Evolutionary conservation across 2,888 invertebrate species (phyloP), one percentile per base, ranked within the genome.

Genomic region (Rosalia funebris): DNA sequence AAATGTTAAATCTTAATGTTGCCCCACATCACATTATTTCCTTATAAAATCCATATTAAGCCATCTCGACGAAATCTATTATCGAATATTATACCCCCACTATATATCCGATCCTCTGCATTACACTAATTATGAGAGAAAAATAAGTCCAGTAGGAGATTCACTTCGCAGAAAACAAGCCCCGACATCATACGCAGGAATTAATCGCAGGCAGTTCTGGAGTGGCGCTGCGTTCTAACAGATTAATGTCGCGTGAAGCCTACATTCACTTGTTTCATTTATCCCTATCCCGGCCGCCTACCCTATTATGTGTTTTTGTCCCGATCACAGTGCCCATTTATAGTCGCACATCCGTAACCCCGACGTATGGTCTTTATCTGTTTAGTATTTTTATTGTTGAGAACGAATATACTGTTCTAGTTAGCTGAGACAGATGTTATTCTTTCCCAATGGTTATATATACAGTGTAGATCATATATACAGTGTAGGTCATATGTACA

Each of bases 201-300:
- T 79, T 78, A 78, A 79, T 78, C 77, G 76, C 68, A 74, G 72
- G 71, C 74, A 76, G 67, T 71, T 56, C 55, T 42, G 46, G 65
- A 71, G 74, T 68, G 68, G 71, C 57, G 50, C 77, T 78, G 78
- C 69, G 72, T 75, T 77, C 72, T 76, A 80, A 79, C 79, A 78
- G 79, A 77, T 80, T 81, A 81, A 81, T 81, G 80, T 79, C 76
- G 79, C 79, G 80, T 79, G 75, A 80, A 80, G 76, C 75, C 75
- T 66, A 71, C 71, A 72, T 73, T 75, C 76, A 75, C 76, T 76
- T 76, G 78, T 77, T 77, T 77, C 79, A 77, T 79, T 79, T 78
- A 74, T 75, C 74, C 77, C 68, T 63, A 62, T 57, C 52, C 65
- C 66, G 63, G 58, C 60, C 62, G 53, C 66, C 57, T 61, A 58